Base-by-base conservation (phyloP, 2,113 vertebrate genomes). In the human (Homo sapiens) region DNA sequence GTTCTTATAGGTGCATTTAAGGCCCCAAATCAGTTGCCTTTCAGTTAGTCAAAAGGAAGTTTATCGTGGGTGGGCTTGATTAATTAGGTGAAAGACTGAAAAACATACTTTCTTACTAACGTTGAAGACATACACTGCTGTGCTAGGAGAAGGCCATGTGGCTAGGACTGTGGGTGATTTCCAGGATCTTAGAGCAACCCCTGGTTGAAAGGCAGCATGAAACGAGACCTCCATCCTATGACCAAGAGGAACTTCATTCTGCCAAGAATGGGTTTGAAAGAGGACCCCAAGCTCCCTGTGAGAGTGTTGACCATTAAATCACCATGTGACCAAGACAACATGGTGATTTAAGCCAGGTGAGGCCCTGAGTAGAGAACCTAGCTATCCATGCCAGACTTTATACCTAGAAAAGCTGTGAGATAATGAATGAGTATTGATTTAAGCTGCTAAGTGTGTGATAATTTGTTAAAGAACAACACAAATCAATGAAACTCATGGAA, bases 141-240 rank as follows among this genome's bases (percentile, higher is more conserved):
- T 57, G 38, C 50, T 38, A 35, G 27, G 16, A 68, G 16, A 52
- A 1, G 3, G 14, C 13, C n/a, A 38, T 9, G 13, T 61, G 80
- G 0, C 20, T 23, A 35, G 2, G 35, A 50, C 30, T 14, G 45
- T 70, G 52, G 7, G 45, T 78, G 40, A 70, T 50, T 79, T 52
- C 68, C 22, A 76, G 43, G 50, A 18, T 13, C 30, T 55, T 52
- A 45, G 17, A 81, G 45, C 0, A 80, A 45, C 18, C 3, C 2
- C 7, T 6, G 1, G 10, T 43, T 50, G 35, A 52, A 3, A 52
- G 50, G 13, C 1, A 50, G 6, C 2, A 3, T 75, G 11, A 61
- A 78, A 73, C 1, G 32, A 20, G 38, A 30, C 25, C 12, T 76
- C 43, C 4, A 38, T 9, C 13, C 8, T 38, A 6, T 17, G 45